Base-by-base conservation (phyloP, 2,888 invertebrate genomes). In the Tinea trinotella region DNA sequence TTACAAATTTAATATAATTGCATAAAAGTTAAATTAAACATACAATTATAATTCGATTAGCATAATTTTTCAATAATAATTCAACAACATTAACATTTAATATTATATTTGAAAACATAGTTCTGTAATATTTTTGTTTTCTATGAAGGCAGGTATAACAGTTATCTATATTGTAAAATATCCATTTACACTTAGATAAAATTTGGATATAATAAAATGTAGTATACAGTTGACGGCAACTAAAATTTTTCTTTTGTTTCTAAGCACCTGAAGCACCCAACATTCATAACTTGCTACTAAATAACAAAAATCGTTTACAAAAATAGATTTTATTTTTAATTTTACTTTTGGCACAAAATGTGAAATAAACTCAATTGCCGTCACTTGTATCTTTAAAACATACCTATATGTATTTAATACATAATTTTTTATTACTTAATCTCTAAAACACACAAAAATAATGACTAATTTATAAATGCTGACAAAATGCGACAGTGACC, bases 401-500 rank as follows among this genome's bases (percentile, higher is more conserved):
- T 35, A 35, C 7, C 7, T 40, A 13, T n/a, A 40, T 40, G 40
- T 40, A 40, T 15, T 40, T 40, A n/a, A 40, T 40, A 40, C 40
- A 40, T 40, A 40, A 40, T 40, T 40, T n/a, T 13, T 13, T 13
- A 40, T 40, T 40, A 40, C 40, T 40, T 40, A 40, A 40, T 13
- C n/a, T 40, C 12, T 40, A 12, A n/a, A 40, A 12, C 40, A 40
- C 7, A 40, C 40, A 40, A 40, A 40, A 40, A 46, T 46, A 19
- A 46, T 46, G 50, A 50, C 24, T 24, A n/a, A n/a, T n/a, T n/a
- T 24, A 56, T 58, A 61, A 58, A 58, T 62, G 60, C 59, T 34
- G 56, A 56, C 52, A 57, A 70, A 74, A 74, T 71, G 70, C 68
- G 67, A 68, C 64, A 65, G 64, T 66, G 66, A 65, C 67, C 75